These are phyloP conservation scores for Sebastes steindachneri DNA, from an alignment of 2,797 vertebrate genomes.

Conservation along the genomic window DNA sequence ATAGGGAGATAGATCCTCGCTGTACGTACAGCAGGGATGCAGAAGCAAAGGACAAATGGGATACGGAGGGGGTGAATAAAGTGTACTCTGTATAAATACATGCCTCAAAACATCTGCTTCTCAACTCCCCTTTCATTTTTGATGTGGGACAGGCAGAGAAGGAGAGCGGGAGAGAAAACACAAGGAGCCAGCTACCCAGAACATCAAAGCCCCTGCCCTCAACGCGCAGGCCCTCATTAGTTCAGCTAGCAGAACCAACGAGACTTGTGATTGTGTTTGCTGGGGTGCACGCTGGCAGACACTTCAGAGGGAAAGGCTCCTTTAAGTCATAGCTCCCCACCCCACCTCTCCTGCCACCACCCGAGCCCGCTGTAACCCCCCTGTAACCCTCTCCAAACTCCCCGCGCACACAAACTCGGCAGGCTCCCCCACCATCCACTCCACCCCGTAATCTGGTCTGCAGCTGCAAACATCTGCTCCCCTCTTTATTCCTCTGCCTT, in stretches of 20 bases:
- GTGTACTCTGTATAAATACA: constrained; percentile 82
- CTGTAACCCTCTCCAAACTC: constrained; percentile 75
- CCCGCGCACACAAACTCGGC: constrained; percentile 58
- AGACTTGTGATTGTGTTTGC: constrained; percentile 88
- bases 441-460: constrained; percentile 87
- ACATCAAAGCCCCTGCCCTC: constrained; percentile 86
- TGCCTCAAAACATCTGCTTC: constrained; percentile 87
- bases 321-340: constrained; percentile 85
- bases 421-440: constrained; percentile 74
- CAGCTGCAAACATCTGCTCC: constrained; percentile 87
- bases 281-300: constrained; percentile 86
- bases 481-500: constrained; percentile 73
- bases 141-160: constrained; percentile 86
- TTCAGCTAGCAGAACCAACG: constrained; percentile 87
- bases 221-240: constrained; percentile 87
- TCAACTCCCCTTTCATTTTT: constrained; percentile 85
- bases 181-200: constrained; percentile 87
- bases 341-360: constrained; percentile 75
- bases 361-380: constrained; percentile 79
- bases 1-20: constrained; percentile 60
- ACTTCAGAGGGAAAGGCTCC: constrained; percentile 86
- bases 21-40: constrained; percentile 44
- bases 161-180: constrained; percentile 84
- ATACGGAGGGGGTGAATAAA: constrained; percentile 73
- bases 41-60: constrained; percentile 65